These are phyloP conservation scores for Regulus satrapa DNA, from an alignment of 2,113 vertebrate genomes.

Conservation along the genomic window DNA sequence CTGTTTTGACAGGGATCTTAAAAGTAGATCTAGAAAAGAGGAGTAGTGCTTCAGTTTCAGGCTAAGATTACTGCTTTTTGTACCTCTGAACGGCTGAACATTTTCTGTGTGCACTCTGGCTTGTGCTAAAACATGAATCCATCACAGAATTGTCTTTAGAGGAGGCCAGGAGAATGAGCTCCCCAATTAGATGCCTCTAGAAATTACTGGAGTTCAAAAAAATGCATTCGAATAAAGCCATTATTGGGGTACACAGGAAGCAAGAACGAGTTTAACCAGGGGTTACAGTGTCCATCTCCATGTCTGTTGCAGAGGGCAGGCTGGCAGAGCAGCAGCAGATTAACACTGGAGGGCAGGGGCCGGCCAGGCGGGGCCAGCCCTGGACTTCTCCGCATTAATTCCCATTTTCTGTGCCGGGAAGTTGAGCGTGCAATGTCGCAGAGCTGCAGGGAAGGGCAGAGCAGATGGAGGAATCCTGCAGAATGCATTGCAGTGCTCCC, in stretches of 20 bases:
- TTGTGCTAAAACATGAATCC: background rate
- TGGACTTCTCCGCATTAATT: background rate
- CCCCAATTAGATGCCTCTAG: background rate
- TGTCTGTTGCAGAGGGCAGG: background rate
- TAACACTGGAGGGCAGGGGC: background rate
- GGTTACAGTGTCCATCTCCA: background rate
- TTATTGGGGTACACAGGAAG: background rate
- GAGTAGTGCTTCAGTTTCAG: conserved; percentile 59
- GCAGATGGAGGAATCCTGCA: background rate
- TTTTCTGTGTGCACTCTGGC: background rate
- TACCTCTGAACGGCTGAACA: background rate
- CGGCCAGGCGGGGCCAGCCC: background rate
- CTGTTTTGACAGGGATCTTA: conserved; percentile 84
- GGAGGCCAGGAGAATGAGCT: background rate
- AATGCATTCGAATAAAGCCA: background rate
- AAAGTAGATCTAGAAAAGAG: conserved; percentile 70
- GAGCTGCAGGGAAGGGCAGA: background rate
- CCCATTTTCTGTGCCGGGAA: background rate
- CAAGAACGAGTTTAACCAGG: background rate
- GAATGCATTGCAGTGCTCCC: background rate
- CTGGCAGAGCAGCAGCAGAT: background rate
- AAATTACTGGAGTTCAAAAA: background rate
- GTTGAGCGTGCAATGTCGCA: background rate
- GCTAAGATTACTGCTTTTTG: background rate
- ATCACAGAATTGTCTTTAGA: background rate